Base-by-base conservation (phyloP, 2,888 invertebrate species). In the Clitarchus hookeri region DNA sequence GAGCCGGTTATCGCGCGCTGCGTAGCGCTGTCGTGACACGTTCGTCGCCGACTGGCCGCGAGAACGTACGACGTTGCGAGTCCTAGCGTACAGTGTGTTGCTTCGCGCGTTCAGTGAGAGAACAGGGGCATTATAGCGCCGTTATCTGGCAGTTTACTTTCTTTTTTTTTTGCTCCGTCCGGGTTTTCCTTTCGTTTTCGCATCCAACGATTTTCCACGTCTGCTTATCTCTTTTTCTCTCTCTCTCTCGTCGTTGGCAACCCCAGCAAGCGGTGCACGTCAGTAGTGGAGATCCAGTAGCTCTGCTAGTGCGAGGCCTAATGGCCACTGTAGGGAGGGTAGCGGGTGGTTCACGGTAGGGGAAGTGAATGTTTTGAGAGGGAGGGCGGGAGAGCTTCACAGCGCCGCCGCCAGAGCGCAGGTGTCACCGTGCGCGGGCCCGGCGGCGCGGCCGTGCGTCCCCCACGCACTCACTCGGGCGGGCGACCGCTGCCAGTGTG, bases 391-490 rank as follows among this genome's bases (percentile, higher is more conserved):
- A n/a, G 65, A 65, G 65, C 6, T 65, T 65, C 65, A 3, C 44
- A 12, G 36, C 44, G 82, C 82, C 44, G 82, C 82, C 82, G 23
- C 27, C 82, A 82, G 82, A 82, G 27, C 36, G 82, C 82, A 82
- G 82, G 82, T 44, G 82, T 44, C 13, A 6, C 44, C 82, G 82
- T 82, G 82, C 82, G 82, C 27, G 23, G 36, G 16, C 82, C 23
- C 13, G 6, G 13, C 53, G 53, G 53, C 53, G 53, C 53, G 53
- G 53, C 25, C 16, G 79, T 6, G 79, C 27, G 79, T 79, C 79
- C 16, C 82, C 44, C 36, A 23, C 13, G 8, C 79, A 79, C 36
- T 25, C 27, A 48, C 48, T 79, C 25, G 79, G 11, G n/a, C 79
- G n/a, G 79, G n/a, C 16, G 13, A 23, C 27, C n/a, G 27, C 23